A percentile compares a stretch with the other conserved stretches of the same genome.
These are phyloP conservation scores for Pteronura brasiliensis DNA, from an alignment of 2,113 vertebrate species.

Conservation along the genomic window DNA sequence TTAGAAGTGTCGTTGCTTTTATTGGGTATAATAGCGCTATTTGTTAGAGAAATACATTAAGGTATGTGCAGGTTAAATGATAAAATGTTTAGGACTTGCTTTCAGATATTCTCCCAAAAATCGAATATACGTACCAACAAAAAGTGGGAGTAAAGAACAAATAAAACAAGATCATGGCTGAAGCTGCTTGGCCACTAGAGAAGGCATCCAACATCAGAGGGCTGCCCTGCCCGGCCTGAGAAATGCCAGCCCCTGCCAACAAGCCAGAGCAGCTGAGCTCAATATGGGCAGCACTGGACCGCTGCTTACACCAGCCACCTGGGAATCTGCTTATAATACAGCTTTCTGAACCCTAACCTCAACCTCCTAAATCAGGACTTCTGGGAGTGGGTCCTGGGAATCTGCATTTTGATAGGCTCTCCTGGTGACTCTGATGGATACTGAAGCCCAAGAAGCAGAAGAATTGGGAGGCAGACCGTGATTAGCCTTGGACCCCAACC, in stretches of 20 bases:
- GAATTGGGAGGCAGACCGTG: background rate
- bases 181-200: no score
- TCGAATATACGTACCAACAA: background rate
- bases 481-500: background rate
- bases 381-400: background rate
- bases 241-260: background rate
- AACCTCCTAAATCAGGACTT: background rate
- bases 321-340: background rate
- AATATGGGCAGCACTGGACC: accelerated
- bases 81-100: background rate
- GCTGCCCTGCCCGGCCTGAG: background rate
- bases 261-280: background rate
- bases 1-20: background rate
- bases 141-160: background rate
- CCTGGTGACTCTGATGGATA: background rate
- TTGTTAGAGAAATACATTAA: background rate
- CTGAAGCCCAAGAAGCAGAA: background rate
- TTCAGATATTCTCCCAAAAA: background rate
- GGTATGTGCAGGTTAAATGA: background rate
- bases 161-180: background rate
- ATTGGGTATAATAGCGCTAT: background rate
- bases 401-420: background rate
- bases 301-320: background rate
- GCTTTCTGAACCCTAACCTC: background rate
- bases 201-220: no score